Evolutionary conservation across 2,888 invertebrate species (phyloP).

Genomic region (Bellardia bayeri): DNA sequence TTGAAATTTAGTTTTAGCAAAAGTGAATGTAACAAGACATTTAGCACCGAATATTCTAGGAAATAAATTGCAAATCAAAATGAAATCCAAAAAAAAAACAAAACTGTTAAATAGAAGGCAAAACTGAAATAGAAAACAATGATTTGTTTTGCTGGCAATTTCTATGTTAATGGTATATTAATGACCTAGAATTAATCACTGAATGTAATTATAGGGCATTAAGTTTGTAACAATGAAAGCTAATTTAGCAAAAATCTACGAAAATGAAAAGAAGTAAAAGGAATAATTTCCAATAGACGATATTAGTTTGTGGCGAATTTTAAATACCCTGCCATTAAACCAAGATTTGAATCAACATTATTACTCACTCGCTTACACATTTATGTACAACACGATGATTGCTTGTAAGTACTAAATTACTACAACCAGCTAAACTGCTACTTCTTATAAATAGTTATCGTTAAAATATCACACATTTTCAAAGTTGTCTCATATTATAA

Average conservation of each 20-base stretch:
- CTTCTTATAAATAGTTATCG: no score
- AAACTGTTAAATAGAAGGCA: constrained; percentile 5
- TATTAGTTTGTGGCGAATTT: no score
- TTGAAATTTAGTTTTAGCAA: background rate
- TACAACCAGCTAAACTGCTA: no score
- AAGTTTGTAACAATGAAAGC: constrained; percentile 62
- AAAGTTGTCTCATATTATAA: no score
- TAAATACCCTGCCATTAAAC: no score
- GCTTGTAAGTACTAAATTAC: no score
- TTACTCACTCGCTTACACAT: no score
- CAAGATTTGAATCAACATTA: no score
- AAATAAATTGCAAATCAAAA: constrained; percentile 64
- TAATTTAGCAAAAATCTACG: constrained; percentile 51
- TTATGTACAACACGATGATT: no score
- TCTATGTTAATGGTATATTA: constrained; percentile 68
- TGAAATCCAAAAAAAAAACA: constrained; percentile 28
- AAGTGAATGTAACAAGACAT: background rate
- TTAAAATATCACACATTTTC: no score
- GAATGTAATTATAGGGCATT: constrained; percentile 60
- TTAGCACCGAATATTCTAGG: background rate
- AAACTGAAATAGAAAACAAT: constrained; percentile 22
- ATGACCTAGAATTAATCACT: constrained; percentile 69
- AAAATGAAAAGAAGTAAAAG: background rate
- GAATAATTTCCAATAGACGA: no score
- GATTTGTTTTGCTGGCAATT: constrained; percentile 50